phyloP scores from a whole-genome alignment of 1,140 invertebrate genomes.

The Streblospio benedicti region DNA sequence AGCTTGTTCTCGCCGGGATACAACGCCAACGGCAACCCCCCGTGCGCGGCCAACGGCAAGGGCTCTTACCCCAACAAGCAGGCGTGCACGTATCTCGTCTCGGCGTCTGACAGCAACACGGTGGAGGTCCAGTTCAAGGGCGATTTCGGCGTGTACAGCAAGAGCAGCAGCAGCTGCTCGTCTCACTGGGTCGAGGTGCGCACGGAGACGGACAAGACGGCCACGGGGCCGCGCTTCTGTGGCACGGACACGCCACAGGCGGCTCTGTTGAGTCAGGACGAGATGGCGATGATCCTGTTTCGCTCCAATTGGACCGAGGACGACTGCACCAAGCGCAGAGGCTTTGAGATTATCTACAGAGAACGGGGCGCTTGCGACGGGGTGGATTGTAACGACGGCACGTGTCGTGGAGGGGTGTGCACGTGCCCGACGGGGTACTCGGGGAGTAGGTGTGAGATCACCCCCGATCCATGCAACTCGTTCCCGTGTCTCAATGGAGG shows the following conservation, averaged over 20 bases:
- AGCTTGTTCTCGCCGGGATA: neutral
- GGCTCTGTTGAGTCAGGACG: too few species aligned
- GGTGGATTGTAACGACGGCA: too few species aligned
- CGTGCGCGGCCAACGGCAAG: too few species aligned
- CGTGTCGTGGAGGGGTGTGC: constrained; percentile 19
- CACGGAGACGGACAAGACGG: too few species aligned
- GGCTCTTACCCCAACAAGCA: neutral
- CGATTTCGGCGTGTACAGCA: neutral
- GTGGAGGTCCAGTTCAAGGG: neutral
- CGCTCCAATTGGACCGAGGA: too few species aligned
- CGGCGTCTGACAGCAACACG: neutral
- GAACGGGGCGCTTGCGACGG: too few species aligned
- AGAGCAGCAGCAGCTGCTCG: neutral
- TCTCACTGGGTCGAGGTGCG: constrained; percentile 1
- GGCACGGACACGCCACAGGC: too few species aligned
- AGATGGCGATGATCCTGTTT: too few species aligned
- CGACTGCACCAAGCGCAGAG: too few species aligned
- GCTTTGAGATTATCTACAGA: too few species aligned
- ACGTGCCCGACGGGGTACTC: constrained; percentile 29
- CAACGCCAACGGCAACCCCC: too few species aligned
- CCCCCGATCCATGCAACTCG: constrained; percentile 28
- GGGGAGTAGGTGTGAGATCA: constrained; percentile 27
- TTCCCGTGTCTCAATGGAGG: constrained; percentile 33
- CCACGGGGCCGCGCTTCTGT: too few species aligned
- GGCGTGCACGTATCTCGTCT: neutral